Conservation (phyloP, 2,113 vertebrate species). For the Vulpes ferrilata region DNA sequence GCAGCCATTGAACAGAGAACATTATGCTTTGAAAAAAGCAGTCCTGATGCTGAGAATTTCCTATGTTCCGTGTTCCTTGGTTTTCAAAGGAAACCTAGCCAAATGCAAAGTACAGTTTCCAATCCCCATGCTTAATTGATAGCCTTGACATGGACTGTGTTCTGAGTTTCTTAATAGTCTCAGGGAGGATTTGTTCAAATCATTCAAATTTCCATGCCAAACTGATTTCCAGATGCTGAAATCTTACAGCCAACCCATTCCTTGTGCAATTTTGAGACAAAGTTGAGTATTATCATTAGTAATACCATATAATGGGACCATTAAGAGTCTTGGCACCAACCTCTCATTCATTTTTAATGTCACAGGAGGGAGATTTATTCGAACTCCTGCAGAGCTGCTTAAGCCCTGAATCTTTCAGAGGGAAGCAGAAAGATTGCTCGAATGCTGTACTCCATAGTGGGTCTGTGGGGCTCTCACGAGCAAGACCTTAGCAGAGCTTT, state of each 20-base stretch:
- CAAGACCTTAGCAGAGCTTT: neutral
- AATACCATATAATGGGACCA: constrained; percentile 50
- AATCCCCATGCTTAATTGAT: neutral
- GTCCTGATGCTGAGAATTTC: neutral
- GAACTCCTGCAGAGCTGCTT: constrained; percentile 56
- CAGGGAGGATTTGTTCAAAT: constrained; percentile 54
- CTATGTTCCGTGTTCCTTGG: neutral
- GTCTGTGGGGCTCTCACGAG: neutral
- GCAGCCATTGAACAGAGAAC: neutral
- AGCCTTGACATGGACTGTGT: neutral
- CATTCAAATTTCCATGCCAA: constrained; percentile 40
- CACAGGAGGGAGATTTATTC: constrained; percentile 52
- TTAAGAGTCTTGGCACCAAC: constrained; percentile 69
- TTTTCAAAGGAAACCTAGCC: neutral
- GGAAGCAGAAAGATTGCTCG: neutral
- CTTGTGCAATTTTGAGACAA: constrained; percentile 55
- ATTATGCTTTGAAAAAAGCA: neutral
- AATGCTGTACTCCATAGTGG: neutral
- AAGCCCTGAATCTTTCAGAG: constrained; percentile 9
- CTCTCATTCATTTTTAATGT: constrained; percentile 53
- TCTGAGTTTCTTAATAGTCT: constrained; percentile 66
- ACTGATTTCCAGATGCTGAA: constrained; percentile 58
- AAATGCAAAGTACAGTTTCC: neutral
- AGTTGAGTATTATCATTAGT: constrained; percentile 64
- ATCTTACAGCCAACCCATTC: constrained; percentile 25